phyloP scores from a whole-genome alignment of 2,797 vertebrate species.

The Toxotes lorentzi region DNA sequence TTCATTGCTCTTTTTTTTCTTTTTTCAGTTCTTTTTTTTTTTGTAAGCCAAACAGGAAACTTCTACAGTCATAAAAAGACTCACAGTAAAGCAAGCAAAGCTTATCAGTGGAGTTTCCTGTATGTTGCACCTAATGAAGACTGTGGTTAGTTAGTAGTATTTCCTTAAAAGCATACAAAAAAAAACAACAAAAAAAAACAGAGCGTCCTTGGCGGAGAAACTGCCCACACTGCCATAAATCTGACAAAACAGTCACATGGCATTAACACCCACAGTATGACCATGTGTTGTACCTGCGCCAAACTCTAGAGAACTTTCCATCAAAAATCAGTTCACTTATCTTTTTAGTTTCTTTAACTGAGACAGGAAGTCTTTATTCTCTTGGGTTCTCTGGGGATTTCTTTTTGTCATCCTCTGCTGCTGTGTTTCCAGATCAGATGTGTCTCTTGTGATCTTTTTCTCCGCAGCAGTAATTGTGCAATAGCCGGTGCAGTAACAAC shows the following conservation, averaged over 20 bases:
- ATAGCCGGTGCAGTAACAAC: constrained; percentile 25
- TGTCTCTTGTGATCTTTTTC: not conserved
- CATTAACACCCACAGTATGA: no score
- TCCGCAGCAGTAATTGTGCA: constrained; percentile 20
- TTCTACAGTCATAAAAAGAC: not conserved
- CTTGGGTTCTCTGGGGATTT: not conserved
- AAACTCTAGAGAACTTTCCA: not conserved
- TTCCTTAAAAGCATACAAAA: not conserved
- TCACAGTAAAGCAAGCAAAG: constrained; percentile 15
- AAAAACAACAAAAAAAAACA: not conserved
- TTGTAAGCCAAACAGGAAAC: constrained; percentile 29
- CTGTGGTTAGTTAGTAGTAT: not conserved
- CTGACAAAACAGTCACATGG: not conserved
- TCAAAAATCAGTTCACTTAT: not conserved
- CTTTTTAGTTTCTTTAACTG: not conserved
- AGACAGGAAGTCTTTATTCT: not conserved
- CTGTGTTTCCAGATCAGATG: not conserved
- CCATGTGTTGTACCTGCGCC: not conserved
- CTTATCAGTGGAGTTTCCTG: not conserved
- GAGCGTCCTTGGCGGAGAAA: not conserved
- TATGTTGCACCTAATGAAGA: not conserved
- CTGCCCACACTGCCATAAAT: not conserved
- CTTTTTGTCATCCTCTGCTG: not conserved
- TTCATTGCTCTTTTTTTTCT: constrained; percentile 24
- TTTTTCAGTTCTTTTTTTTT: constrained; percentile 26